Conservation (phyloP, 2,888 invertebrate species). For the Leucophora obtusa region DNA sequence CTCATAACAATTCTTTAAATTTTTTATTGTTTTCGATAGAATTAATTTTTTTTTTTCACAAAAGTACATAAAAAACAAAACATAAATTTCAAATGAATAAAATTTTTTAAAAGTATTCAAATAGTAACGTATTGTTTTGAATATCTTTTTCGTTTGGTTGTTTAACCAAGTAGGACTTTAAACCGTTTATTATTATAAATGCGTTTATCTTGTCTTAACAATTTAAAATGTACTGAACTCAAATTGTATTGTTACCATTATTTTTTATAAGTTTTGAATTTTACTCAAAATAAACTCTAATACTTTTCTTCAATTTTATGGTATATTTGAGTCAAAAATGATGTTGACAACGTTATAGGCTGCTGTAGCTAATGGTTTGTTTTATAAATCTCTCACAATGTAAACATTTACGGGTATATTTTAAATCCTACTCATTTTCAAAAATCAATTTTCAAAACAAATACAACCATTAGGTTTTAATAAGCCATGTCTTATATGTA, state of each 20-base stretch:
- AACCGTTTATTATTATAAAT: conserved; percentile 21
- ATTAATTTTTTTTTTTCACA: conserved; percentile 6
- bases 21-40: conserved; percentile 7
- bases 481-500: no score
- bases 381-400: conserved; percentile 12
- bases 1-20: conserved; percentile 55
- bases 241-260: conserved; percentile 56
- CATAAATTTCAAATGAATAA: not conserved
- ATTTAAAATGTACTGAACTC: conserved; percentile 60
- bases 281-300: conserved; percentile 48
- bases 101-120: conserved; percentile 7
- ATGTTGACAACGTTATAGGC: not conserved
- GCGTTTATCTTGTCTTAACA: conserved; percentile 53
- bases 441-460: not conserved
- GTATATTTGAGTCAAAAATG: conserved; percentile 3
- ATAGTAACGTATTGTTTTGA: conserved; percentile 21
- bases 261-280: conserved; percentile 62
- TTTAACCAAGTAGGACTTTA: conserved; percentile 12
- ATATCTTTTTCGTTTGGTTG: not conserved
- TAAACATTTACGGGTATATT: conserved; percentile 29
- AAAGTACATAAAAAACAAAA: not conserved
- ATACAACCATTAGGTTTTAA: no score
- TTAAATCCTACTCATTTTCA: conserved; percentile 40
- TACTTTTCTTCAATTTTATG: conserved; percentile 26
- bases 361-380: not conserved